Evolutionary conservation across 1,140 invertebrate species (phyloP).

Genomic region (Rhysida immarginata): DNA sequence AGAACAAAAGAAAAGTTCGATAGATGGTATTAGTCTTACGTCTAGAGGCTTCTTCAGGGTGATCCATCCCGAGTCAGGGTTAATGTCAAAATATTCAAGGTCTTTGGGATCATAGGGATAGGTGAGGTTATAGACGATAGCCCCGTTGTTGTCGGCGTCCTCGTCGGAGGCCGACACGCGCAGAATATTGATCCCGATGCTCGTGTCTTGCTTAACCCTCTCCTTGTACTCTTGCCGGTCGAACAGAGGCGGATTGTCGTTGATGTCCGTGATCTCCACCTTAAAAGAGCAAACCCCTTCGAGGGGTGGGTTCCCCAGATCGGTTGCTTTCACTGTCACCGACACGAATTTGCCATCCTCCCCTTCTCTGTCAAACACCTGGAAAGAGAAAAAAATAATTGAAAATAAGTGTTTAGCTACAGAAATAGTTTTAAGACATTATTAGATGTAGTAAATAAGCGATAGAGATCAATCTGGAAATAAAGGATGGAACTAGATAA

Average conservation of each 20-base stretch:
- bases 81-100: conserved; percentile 87
- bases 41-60: conserved; percentile 81
- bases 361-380: conserved; percentile 85
- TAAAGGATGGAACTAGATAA: no score
- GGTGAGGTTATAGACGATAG: conserved; percentile 64
- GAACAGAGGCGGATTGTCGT: conserved; percentile 81
- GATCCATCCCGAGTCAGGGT: conserved; percentile 91
- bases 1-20: no score
- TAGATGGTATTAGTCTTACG: conserved; percentile 49
- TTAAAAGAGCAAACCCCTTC: conserved; percentile 92
- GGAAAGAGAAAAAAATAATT: conserved; percentile 7
- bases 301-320: conserved; percentile 85
- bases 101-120: conserved; percentile 68
- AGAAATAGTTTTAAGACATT: no score
- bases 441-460: no score
- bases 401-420: no score
- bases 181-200: conserved; percentile 83
- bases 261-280: conserved; percentile 89
- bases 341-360: conserved; percentile 92
- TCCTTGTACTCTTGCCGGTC: conserved; percentile 93
- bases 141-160: conserved; percentile 86
- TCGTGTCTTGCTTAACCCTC: conserved; percentile 91
- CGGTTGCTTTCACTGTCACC: conserved; percentile 86
- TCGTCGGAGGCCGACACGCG: conserved; percentile 87
- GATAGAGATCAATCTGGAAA: no score